These are phyloP conservation scores for Peromyscus polionotus DNA, from an alignment of 2,113 vertebrate genomes.

Conservation along the genomic window DNA sequence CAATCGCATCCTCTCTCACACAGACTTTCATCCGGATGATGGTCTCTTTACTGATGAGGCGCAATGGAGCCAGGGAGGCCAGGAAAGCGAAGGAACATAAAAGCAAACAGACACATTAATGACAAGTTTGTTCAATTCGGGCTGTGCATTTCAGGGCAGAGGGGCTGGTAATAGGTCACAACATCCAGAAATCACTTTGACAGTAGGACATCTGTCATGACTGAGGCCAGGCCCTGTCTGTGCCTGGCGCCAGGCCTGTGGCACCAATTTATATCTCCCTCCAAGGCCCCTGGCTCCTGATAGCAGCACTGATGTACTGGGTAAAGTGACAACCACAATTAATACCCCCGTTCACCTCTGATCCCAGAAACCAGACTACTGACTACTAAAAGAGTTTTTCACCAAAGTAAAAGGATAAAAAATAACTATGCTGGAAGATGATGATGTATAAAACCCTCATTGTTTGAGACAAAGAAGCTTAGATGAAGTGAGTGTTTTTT, in stretches of 20 bases:
- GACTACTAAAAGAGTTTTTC: conserved; percentile 11
- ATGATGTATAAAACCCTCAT: conserved; percentile 10
- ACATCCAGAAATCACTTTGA: conserved; percentile 80
- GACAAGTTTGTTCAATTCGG: conserved; percentile 57
- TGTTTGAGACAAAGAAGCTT: background rate
- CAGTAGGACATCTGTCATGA: conserved; percentile 64
- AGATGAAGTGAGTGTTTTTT: conserved; percentile 51
- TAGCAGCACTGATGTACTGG: conserved; percentile 34
- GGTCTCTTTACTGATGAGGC: background rate
- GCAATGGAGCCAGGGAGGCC: conserved; percentile 6
- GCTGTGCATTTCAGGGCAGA: conserved; percentile 35
- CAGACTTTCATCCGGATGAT: background rate
- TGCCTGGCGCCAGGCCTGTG: conserved; percentile 79
- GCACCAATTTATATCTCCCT: conserved; percentile 73
- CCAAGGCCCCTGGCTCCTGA: conserved; percentile 54
- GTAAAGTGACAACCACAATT: conserved; percentile 57
- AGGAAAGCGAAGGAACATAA: conserved; percentile 9
- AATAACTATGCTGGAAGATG: background rate
- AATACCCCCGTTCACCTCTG: conserved; percentile 48
- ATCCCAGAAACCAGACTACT: conserved; percentile 34
- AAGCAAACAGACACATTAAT: conserved; percentile 61
- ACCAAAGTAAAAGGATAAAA: background rate
- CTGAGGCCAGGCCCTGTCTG: conserved; percentile 75
- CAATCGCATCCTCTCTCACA: background rate
- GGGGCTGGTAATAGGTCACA: conserved; percentile 64